Evolutionary conservation across 2,888 invertebrate species (phyloP).

Genomic region (Vannuccia rotundouncinata): DNA sequence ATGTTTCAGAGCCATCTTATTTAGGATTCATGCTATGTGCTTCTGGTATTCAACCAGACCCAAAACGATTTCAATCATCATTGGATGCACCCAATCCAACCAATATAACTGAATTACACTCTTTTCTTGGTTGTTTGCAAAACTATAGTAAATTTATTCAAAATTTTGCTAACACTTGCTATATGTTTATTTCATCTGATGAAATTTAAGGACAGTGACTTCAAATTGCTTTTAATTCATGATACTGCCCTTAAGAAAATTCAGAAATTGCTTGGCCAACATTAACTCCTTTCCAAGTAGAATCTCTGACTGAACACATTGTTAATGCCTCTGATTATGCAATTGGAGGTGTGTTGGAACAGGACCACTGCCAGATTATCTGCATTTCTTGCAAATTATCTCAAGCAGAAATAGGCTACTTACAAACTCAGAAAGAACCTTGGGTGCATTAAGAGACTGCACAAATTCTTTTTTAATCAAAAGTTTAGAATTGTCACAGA

Average conservation of each 20-base stretch:
- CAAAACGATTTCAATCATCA: not conserved
- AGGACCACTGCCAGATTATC: not conserved
- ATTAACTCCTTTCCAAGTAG: not conserved
- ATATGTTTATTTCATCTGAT: not conserved
- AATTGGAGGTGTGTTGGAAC: not conserved
- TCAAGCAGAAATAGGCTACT: not conserved
- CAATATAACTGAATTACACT: not conserved
- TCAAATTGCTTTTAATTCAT: not conserved
- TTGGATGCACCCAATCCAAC: not conserved
- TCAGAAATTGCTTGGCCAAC: not conserved
- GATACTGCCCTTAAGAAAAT: not conserved
- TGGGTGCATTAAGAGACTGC: not conserved
- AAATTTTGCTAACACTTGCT: not conserved
- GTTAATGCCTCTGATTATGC: slow-evolving; percentile 2
- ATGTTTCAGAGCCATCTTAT: not conserved
- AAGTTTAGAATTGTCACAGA: not conserved
- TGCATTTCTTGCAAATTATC: not conserved
- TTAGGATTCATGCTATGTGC: not conserved
- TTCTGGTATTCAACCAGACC: slow-evolving; percentile 2
- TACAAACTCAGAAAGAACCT: slow-evolving; percentile 7
- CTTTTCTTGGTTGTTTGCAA: not conserved
- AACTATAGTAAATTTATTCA: not conserved
- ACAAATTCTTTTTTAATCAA: not conserved
- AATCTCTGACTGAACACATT: not conserved
- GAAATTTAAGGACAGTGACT: not conserved